A percentile compares a stretch with the other conserved stretches of the same genome.
Conservation (phyloP, 2,113 vertebrate species). For the Naja naja region DNA sequence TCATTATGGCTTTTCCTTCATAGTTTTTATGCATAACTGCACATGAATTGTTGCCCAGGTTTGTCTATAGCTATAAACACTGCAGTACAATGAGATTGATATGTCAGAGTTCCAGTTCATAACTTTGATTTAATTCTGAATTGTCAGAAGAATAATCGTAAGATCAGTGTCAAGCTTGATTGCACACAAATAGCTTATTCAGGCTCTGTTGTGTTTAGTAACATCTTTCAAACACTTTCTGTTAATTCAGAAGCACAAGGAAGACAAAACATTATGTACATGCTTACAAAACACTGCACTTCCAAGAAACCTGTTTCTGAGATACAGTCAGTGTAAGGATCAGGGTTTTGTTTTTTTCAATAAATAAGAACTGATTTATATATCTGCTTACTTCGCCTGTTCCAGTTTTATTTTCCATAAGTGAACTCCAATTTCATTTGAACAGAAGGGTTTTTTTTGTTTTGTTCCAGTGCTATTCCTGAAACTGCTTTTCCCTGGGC, state of each 20-base stretch:
- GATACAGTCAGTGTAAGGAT: not conserved
- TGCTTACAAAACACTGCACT: not conserved
- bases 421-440: not conserved
- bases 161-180: conserved; percentile 9
- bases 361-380: not conserved
- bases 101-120: conserved; percentile 14
- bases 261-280: not conserved
- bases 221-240: not conserved
- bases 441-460: not conserved
- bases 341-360: not conserved
- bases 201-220: conserved; percentile 14
- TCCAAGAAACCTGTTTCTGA: not conserved
- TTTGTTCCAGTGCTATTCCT: not conserved
- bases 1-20: not conserved
- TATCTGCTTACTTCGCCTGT: not conserved
- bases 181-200: not conserved
- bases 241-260: not conserved
- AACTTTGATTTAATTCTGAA: conserved; percentile 23
- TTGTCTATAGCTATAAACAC: not conserved
- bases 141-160: conserved; percentile 8
- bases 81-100: not conserved
- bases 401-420: not conserved
- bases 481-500: not conserved
- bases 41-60: not conserved
- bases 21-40: not conserved